A percentile compares a stretch with the other conserved stretches of the same genome.
Evolutionary conservation across 2,888 invertebrate genomes (phyloP).

Genomic region (Tiliacea citrago): DNA sequence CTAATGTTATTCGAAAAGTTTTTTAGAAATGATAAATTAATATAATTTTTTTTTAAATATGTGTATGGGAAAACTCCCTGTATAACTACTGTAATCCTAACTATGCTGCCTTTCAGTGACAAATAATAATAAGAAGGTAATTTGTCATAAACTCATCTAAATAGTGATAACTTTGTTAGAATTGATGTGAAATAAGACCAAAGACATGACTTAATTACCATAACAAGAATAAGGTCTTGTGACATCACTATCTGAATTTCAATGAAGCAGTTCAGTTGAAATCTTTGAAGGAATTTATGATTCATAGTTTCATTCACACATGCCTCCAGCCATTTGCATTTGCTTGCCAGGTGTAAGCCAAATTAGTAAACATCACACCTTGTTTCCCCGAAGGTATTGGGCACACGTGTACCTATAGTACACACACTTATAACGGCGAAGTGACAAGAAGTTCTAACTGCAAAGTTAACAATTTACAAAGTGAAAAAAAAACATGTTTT

Average conservation of each 20-base stretch:
- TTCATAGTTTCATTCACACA: constrained; percentile 16
- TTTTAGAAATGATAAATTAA: constrained; percentile 35
- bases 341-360: constrained; percentile 20
- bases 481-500: no score
- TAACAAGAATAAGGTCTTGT: constrained; percentile 16
- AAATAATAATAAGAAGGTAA: constrained; percentile 43
- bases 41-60: neutral
- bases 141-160: constrained; percentile 14
- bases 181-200: constrained; percentile 27
- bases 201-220: constrained; percentile 29
- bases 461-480: no score
- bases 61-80: constrained; percentile 8
- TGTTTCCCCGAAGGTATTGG: neutral
- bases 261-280: constrained; percentile 29
- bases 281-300: constrained; percentile 26
- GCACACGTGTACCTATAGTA: neutral
- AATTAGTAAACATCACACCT: constrained; percentile 8
- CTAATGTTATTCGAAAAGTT: constrained; percentile 31
- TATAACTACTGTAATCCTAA: constrained; percentile 32
- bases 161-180: constrained; percentile 17
- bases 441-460: no score
- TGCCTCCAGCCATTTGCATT: constrained; percentile 13
- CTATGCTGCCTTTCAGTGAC: constrained; percentile 50
- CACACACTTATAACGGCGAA: no score
- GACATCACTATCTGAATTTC: constrained; percentile 47